These are phyloP conservation scores for Eulemur macaco DNA, from an alignment of 2,113 vertebrate genomes.

Conservation along the genomic window DNA sequence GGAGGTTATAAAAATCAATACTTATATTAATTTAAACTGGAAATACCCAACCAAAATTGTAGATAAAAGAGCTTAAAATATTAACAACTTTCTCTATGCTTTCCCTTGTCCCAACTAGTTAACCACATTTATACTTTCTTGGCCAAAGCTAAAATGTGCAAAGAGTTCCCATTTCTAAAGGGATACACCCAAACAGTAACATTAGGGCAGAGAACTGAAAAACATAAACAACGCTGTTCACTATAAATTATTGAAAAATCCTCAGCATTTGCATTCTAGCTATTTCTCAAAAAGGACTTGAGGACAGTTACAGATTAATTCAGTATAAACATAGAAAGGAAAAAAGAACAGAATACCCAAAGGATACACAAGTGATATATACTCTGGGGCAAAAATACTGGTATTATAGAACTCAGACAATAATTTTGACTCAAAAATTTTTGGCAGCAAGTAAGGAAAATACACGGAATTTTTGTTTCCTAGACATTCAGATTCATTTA, in stretches of 20 bases:
- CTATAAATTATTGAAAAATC: not conserved
- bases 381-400: not conserved
- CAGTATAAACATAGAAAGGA: not conserved
- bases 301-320: not conserved
- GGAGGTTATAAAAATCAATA: slow-evolving; percentile 3
- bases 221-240: not conserved
- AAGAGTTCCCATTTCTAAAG: slow-evolving; percentile 2
- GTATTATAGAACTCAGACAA: not conserved
- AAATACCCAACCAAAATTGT: not conserved
- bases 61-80: not conserved
- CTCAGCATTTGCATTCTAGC: not conserved
- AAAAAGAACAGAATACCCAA: not conserved
- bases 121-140: not conserved
- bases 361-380: not conserved
- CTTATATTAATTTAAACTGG: not conserved
- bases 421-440: slow-evolving; percentile 32
- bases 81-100: not conserved
- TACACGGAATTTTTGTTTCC: not conserved
- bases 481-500: not conserved
- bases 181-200: not conserved
- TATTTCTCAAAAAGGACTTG: not conserved
- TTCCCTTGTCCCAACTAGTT: not conserved
- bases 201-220: not conserved
- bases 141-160: not conserved
- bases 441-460: slow-evolving; percentile 2